Evolutionary conservation across 2,113 vertebrate species (phyloP).

Genomic region (Psittacara wagleri): DNA sequence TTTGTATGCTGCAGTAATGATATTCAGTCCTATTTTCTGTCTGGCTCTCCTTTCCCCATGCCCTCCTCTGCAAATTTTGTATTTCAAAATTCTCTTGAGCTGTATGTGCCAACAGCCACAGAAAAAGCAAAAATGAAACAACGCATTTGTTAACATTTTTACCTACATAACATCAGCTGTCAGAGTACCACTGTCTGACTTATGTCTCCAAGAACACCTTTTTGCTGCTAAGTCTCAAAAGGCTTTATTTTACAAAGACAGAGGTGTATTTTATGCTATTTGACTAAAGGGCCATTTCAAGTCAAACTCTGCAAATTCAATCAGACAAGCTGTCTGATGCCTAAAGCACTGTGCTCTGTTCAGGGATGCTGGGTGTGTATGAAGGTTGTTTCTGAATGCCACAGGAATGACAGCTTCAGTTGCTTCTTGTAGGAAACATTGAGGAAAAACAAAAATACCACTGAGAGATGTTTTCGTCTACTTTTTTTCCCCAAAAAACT

Average conservation of each 20-base stretch:
- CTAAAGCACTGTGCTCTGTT: neutral
- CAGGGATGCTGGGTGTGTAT: fast-evolving
- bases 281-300: neutral
- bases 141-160: neutral
- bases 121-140: neutral
- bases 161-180: neutral
- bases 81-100: neutral
- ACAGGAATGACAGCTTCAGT: neutral
- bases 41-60: neutral
- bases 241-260: neutral
- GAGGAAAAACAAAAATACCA: neutral
- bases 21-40: neutral
- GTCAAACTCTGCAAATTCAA: neutral
- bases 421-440: neutral
- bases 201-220: neutral
- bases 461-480: neutral
- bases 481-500: neutral
- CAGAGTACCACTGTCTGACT: neutral
- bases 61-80: neutral
- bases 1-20: neutral
- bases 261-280: neutral
- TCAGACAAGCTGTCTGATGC: neutral
- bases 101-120: neutral
- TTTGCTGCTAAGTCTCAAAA: neutral
- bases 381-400: neutral